A percentile compares a stretch with the other conserved stretches of the same genome.
Evolutionary conservation across 2,888 invertebrate species (phyloP).

Genomic region (Salpingus planirostris): DNA sequence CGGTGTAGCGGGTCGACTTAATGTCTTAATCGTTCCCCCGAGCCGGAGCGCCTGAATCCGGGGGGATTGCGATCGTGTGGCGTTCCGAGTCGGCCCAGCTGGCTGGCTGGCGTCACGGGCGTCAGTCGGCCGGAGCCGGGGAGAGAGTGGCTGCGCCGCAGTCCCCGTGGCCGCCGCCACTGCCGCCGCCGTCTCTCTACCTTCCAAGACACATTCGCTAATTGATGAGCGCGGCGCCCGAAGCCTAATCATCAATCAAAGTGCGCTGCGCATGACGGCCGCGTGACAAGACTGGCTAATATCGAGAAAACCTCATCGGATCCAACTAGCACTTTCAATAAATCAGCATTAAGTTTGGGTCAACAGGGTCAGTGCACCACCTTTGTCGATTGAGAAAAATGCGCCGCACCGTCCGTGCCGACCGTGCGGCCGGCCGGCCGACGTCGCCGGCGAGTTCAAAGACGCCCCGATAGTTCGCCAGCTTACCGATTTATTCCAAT

Average conservation of each 20-base stretch:
- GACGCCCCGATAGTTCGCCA: constrained; percentile 16
- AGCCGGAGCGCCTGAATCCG: too few relatives aligned
- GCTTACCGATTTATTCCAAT: constrained; percentile 19
- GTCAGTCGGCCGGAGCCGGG: background rate
- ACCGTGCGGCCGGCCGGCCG: too few relatives aligned
- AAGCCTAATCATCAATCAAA: constrained; percentile 25
- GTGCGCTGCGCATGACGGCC: constrained; percentile 22
- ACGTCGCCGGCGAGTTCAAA: constrained; percentile 16
- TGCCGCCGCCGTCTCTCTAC: constrained; percentile 7
- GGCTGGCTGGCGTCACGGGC: too few relatives aligned
- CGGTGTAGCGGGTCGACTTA: too few relatives aligned
- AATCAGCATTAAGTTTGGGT: constrained; percentile 25
- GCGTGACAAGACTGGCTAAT: constrained; percentile 23
- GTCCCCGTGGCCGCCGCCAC: background rate
- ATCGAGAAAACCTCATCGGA: constrained; percentile 20
- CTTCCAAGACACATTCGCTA: constrained; percentile 20
- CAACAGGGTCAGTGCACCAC: constrained; percentile 17
- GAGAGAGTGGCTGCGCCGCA: background rate
- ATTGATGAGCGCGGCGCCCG: constrained; percentile 20
- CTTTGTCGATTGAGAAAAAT: constrained; percentile 17
- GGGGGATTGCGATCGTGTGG: too few relatives aligned
- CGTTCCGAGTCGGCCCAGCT: too few relatives aligned
- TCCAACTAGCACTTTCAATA: constrained; percentile 27
- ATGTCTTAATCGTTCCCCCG: too few relatives aligned
- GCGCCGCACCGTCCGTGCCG: constrained; percentile 12